Evolutionary conservation across 30 jellyfish, hydroid and myxozoan species (phyloP).

Genomic region (Clytia hemisphaerica): DNA sequence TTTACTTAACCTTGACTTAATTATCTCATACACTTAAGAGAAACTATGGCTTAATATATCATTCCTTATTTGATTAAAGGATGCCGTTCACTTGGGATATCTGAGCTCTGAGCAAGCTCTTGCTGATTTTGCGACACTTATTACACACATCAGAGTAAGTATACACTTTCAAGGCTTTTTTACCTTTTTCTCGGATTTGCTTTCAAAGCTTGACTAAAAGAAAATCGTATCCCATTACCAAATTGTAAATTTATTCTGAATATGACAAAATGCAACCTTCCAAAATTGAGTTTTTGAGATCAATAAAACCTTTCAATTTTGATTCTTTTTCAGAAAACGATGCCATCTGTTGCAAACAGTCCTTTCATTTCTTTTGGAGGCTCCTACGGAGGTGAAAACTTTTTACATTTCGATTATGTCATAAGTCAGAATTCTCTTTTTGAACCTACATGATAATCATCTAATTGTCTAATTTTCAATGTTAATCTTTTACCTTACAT

Average conservation of each 20-base stretch:
- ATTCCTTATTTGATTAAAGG: slow-evolving; percentile 38
- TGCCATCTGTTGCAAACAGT: slow-evolving; percentile 62
- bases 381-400: slow-evolving; percentile 77
- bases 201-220: too few species aligned
- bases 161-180: neutral
- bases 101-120: slow-evolving; percentile 87
- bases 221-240: too few species aligned
- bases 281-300: neutral
- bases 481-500: neutral
- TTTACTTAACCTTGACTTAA: too few species aligned
- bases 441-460: too few species aligned
- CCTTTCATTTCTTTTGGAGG: slow-evolving; percentile 97
- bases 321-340: slow-evolving; percentile 33
- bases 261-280: too few species aligned
- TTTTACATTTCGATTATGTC: too few species aligned
- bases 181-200: too few species aligned
- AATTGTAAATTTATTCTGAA: neutral
- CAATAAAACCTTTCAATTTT: neutral
- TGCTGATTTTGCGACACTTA: slow-evolving; percentile 86
- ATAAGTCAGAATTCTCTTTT: too few species aligned
- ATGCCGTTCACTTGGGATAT: slow-evolving; percentile 79
- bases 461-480: too few species aligned
- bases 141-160: slow-evolving; percentile 59
- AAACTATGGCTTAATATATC: neutral
- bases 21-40: neutral